Evolutionary conservation across 2,888 invertebrate genomes (phyloP).

Genomic region (Hirtodrosophila trivittata): DNA sequence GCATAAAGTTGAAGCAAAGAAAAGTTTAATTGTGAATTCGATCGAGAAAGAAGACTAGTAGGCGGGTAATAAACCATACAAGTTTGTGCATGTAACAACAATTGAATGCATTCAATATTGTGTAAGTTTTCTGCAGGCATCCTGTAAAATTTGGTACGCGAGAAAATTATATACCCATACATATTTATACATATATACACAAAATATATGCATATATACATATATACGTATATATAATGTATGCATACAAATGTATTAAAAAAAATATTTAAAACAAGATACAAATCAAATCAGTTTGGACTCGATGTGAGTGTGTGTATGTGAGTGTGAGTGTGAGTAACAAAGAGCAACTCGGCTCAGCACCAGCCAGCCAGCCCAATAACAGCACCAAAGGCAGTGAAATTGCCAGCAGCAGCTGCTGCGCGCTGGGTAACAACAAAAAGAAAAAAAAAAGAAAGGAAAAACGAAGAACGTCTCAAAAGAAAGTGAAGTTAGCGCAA

Average conservation of each 20-base stretch:
- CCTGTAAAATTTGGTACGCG: constrained; percentile 1
- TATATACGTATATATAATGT: no score
- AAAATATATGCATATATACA: background rate
- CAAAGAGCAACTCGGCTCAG: constrained; percentile 48
- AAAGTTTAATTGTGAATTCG: constrained; percentile 10
- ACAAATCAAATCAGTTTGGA: constrained; percentile 22
- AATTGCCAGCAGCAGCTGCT: constrained; percentile 43
- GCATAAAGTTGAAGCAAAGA: constrained; percentile 32
- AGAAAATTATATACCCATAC: background rate
- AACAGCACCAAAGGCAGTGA: constrained; percentile 37
- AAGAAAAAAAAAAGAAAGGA: constrained; percentile 61
- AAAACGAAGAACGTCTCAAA: constrained; percentile 58
- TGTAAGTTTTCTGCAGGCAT: constrained; percentile 44
- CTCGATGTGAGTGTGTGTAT: constrained; percentile 5
- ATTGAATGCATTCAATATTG: constrained; percentile 46
- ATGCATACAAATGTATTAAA: background rate
- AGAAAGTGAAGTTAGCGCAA: constrained; percentile 67
- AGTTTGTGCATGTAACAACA: constrained; percentile 6
- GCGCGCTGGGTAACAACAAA: constrained; percentile 12
- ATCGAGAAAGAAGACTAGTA: constrained; percentile 10
- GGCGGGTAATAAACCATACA: constrained; percentile 7
- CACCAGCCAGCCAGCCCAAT: no score
- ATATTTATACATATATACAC: background rate
- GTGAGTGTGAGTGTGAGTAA: constrained; percentile 26
- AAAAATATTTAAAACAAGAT: constrained; percentile 17